Conservation (phyloP, 2,113 vertebrate species). For the Ageneiosus marmoratus region DNA sequence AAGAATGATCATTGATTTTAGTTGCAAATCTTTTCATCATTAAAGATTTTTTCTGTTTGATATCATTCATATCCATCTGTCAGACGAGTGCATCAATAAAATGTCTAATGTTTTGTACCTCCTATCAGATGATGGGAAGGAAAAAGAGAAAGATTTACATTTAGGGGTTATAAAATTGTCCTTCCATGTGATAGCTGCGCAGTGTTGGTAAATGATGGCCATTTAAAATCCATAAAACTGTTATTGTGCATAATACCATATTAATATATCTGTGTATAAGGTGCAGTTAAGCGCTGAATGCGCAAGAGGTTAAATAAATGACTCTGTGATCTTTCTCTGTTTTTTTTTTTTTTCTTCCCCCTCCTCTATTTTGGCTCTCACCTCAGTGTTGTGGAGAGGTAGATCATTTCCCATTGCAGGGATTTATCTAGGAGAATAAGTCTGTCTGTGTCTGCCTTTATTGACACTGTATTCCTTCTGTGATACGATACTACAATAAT, state of each 20-base stretch:
- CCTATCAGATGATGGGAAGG: constrained; percentile 62
- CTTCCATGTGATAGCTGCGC: constrained; percentile 68
- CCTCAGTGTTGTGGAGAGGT: constrained; percentile 41
- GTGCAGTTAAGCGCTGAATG: constrained; percentile 62
- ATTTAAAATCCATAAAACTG: constrained; percentile 77
- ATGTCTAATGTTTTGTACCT: constrained; percentile 66
- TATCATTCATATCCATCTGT: constrained; percentile 34
- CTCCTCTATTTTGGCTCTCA: constrained; percentile 27
- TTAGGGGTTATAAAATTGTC: constrained; percentile 69
- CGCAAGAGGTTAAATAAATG: constrained; percentile 57
- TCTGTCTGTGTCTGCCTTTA: constrained; percentile 46
- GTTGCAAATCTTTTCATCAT: constrained; percentile 36
- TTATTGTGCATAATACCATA: constrained; percentile 75
- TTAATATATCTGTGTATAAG: constrained; percentile 70
- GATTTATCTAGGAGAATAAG: constrained; percentile 48
- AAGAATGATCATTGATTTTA: constrained; percentile 31
- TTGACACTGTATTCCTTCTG: constrained; percentile 49
- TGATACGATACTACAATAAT: constrained; percentile 59
- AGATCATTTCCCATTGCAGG: constrained; percentile 49
- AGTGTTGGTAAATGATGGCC: constrained; percentile 71
- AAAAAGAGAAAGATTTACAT: constrained; percentile 62
- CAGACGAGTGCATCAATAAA: constrained; percentile 57
- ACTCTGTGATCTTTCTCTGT: constrained; percentile 46
- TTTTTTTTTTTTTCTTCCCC: constrained; percentile 4
- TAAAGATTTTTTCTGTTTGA: constrained; percentile 42